A percentile compares a stretch with the other conserved stretches of the same genome.
phyloP scores from a whole-genome alignment of 2,888 invertebrate species.

The Nemapogon koenigi region DNA sequence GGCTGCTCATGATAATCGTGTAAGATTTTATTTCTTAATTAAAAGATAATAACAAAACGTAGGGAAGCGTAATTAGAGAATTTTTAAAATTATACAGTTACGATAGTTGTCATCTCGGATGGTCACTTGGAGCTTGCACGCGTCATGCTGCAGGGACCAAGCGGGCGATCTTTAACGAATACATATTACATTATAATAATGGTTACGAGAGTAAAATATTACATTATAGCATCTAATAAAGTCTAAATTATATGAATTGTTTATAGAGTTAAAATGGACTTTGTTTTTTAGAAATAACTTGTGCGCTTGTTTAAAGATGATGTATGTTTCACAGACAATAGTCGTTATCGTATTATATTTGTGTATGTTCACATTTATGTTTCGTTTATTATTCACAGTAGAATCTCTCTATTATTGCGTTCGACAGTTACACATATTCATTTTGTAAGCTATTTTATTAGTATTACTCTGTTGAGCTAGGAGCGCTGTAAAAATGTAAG shows the following conservation, averaged over 20 bases:
- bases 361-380: constrained; percentile 4
- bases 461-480: constrained; percentile 66
- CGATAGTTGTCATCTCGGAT: constrained; percentile 50
- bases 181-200: constrained; percentile 64
- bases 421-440: constrained; percentile 61
- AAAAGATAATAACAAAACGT: constrained; percentile 64
- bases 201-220: constrained; percentile 65
- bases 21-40: constrained; percentile 65
- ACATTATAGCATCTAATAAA: constrained; percentile 64
- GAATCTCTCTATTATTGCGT: constrained; percentile 61
- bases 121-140: neutral
- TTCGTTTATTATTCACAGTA: constrained; percentile 54
- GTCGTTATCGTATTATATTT: constrained; percentile 27
- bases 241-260: constrained; percentile 66
- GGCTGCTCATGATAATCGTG: constrained; percentile 60
- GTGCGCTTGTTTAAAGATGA: constrained; percentile 54
- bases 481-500: constrained; percentile 66
- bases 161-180: constrained; percentile 55
- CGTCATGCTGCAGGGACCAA: constrained; percentile 23
- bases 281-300: constrained; percentile 58
- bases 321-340: constrained; percentile 48
- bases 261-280: constrained; percentile 56
- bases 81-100: constrained; percentile 66
- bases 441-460: constrained; percentile 28
- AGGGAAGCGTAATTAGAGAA: constrained; percentile 61